Evolutionary conservation across 2,797 vertebrate species (phyloP).

Genomic region (Telmatherina bonti): DNA sequence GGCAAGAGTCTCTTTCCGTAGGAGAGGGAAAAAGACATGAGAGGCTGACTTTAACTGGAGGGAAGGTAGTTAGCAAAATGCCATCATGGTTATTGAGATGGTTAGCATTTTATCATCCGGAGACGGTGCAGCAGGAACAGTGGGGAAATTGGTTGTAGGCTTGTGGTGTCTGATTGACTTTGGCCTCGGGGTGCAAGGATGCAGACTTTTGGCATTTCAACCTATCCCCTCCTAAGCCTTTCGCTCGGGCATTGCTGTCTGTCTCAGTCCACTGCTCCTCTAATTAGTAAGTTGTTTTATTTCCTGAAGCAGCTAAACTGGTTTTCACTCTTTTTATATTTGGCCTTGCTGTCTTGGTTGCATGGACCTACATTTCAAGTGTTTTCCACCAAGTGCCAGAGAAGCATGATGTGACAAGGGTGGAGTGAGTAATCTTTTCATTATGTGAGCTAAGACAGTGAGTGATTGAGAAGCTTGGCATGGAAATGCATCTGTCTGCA

Average conservation of each 20-base stretch:
- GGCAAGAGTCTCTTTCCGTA: slow-evolving; percentile 55
- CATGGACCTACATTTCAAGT: slow-evolving; percentile 27
- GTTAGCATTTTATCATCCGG: slow-evolving; percentile 82
- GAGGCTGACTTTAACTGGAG: slow-evolving; percentile 69
- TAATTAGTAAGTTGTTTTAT: slow-evolving; percentile 76
- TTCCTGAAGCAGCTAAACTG: slow-evolving; percentile 58
- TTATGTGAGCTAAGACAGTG: slow-evolving; percentile 56
- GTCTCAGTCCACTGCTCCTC: slow-evolving; percentile 51
- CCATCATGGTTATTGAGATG: slow-evolving; percentile 75
- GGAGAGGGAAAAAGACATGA: slow-evolving; percentile 49
- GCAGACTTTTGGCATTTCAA: slow-evolving; percentile 76
- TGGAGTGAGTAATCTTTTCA: slow-evolving; percentile 66
- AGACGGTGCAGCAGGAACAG: slow-evolving; percentile 68
- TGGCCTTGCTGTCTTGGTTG: slow-evolving; percentile 17
- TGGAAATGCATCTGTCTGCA: slow-evolving; percentile 69
- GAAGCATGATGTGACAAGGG: slow-evolving; percentile 54
- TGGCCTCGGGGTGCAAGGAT: slow-evolving; percentile 64
- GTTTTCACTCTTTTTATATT: slow-evolving; percentile 39
- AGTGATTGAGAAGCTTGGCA: slow-evolving; percentile 60
- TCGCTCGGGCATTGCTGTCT: slow-evolving; percentile 50
- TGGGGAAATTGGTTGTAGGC: slow-evolving; percentile 75
- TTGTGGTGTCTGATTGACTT: slow-evolving; percentile 77
- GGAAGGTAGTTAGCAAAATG: slow-evolving; percentile 74
- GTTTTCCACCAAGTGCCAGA: slow-evolving; percentile 54
- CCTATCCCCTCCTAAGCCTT: slow-evolving; percentile 63